Conservation (phyloP, 1,140 invertebrate species). For the Temnothorax curvispinosus region DNA sequence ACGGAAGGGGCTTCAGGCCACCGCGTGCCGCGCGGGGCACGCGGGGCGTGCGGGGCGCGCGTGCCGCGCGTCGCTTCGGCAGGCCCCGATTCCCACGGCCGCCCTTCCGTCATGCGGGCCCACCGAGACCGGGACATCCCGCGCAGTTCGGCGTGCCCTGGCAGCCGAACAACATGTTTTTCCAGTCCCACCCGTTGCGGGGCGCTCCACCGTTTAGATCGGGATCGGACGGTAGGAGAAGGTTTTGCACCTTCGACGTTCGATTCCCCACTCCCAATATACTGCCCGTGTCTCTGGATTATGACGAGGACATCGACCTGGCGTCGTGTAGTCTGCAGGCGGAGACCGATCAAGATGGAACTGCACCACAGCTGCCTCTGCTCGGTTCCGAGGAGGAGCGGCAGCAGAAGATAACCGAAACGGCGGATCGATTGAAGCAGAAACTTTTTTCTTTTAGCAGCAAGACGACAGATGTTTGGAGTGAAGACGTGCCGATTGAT, state of each 20-base stretch:
- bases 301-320: background rate
- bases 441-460: conserved; percentile 76
- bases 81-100: conserved; percentile 60
- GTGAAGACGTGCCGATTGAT: conserved; percentile 69
- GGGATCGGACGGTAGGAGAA: conserved; percentile 12
- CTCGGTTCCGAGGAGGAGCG: conserved; percentile 83
- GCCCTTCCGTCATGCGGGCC: conserved; percentile 50
- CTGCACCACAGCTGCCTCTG: conserved; percentile 64
- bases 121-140: conserved; percentile 15
- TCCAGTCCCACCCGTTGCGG: conserved; percentile 21
- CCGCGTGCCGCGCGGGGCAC: conserved; percentile 58
- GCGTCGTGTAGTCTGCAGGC: background rate
- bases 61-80: conserved; percentile 55
- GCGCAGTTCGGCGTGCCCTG: conserved; percentile 33
- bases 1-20: conserved; percentile 72
- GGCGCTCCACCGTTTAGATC: conserved; percentile 34
- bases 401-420: conserved; percentile 80
- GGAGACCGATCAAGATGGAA: background rate
- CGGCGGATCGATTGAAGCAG: conserved; percentile 81
- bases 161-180: conserved; percentile 55
- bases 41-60: conserved; percentile 69
- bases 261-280: conserved; percentile 40
- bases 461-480: conserved; percentile 76
- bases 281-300: background rate
- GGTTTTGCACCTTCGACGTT: background rate